A percentile compares a stretch with the other conserved stretches of the same genome.
These are phyloP conservation scores for Myrmophylax atrothorax DNA, from an alignment of 2,113 vertebrate genomes.

Conservation along the genomic window DNA sequence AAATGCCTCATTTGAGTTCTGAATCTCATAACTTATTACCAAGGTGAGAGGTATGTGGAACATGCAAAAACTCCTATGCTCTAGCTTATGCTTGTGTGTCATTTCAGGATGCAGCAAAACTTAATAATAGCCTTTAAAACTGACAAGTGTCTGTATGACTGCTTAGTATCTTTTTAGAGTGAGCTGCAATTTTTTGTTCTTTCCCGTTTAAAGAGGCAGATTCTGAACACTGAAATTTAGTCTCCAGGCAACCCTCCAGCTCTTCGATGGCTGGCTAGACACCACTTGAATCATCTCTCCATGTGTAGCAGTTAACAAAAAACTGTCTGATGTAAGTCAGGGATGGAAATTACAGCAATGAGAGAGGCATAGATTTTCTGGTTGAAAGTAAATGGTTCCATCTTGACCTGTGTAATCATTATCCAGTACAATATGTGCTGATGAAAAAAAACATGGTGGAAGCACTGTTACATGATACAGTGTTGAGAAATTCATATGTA, in stretches of 20 bases:
- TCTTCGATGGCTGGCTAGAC: not conserved
- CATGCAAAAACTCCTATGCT: not conserved
- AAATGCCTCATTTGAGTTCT: not conserved
- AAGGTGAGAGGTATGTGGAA: not conserved
- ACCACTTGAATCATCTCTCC: conserved; percentile 11
- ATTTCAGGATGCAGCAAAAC: not conserved
- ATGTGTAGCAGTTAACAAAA: not conserved
- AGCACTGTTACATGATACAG: not conserved
- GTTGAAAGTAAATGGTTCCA: not conserved
- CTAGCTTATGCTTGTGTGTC: not conserved
- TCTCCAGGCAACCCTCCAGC: conserved; percentile 62
- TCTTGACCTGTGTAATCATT: not conserved
- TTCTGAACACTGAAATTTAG: conserved; percentile 6
- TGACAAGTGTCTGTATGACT: not conserved
- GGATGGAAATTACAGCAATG: not conserved
- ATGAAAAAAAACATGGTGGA: not conserved
- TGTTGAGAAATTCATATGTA: not conserved
- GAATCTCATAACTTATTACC: not conserved
- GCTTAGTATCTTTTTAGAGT: not conserved
- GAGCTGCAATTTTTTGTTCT: not conserved
- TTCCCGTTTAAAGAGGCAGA: not conserved
- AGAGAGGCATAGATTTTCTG: not conserved
- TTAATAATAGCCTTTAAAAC: not conserved
- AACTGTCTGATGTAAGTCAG: not conserved
- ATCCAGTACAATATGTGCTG: not conserved